Conservation (phyloP, 1,140 invertebrate species). For the Drosophila bipectinata region DNA sequence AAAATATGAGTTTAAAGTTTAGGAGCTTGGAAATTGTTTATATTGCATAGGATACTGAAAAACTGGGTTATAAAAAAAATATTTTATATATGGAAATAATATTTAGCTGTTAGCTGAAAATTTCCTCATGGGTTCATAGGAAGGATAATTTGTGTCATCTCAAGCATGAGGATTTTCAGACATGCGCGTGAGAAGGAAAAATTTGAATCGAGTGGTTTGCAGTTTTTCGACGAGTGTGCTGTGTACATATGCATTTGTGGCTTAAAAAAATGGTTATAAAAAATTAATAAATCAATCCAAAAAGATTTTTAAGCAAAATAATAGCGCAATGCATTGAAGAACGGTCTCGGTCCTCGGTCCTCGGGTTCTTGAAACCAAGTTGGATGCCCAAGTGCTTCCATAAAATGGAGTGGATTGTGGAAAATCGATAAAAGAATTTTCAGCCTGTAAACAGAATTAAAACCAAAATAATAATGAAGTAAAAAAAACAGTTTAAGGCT, state of each 20-base stretch:
- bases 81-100: background rate
- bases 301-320: constrained; percentile 1
- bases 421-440: constrained; percentile 40
- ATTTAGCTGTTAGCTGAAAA: background rate
- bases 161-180: constrained; percentile 6
- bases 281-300: constrained; percentile 29
- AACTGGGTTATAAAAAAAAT: too few relatives aligned
- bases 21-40: too few relatives aligned
- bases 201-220: constrained; percentile 25
- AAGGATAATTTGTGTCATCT: constrained; percentile 23
- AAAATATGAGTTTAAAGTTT: too few relatives aligned
- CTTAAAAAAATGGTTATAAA: constrained; percentile 33
- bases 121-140: background rate
- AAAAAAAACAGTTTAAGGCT: constrained; percentile 17
- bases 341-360: background rate
- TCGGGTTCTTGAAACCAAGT: constrained; percentile 7
- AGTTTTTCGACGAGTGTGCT: constrained; percentile 45
- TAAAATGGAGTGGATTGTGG: constrained; percentile 17
- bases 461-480: constrained; percentile 41
- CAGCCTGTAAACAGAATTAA: constrained; percentile 35
- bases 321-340: constrained; percentile 8
- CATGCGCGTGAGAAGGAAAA: constrained; percentile 27
- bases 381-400: constrained; percentile 20
- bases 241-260: constrained; percentile 44
- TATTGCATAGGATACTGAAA: too few relatives aligned